Base-by-base conservation (phyloP, 2,888 invertebrate genomes). In the Deilephila porcellus region DNA sequence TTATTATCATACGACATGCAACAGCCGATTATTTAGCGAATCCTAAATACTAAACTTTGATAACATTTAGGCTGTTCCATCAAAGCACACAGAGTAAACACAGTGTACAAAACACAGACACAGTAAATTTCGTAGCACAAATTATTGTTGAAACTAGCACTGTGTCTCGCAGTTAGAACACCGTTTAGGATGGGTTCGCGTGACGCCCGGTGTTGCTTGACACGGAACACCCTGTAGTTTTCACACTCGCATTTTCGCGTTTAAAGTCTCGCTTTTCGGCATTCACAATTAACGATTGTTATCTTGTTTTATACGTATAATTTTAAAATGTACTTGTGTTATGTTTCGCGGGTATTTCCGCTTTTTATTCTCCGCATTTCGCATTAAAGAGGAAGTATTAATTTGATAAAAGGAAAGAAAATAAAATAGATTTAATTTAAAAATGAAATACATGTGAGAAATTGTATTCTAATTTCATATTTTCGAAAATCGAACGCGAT, bases 181-280 rank as follows among this genome's bases (percentile, higher is more conserved):
- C 78, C 74, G 71, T 78, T 75, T 74, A 60, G 76, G 75, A 59
- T 76, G 70, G 76, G 74, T 37, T 91, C 87, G 92, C 92, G 93
- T 92, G 93, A 90, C 89, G 45, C 45, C 6, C 81, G 67, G 70
- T 80, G 83, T 79, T 83, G 81, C 90, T 91, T 90, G 91, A 91
- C 91, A 90, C 91, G 92, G 84, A 84, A 89, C 86, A 17, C 72
- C 83, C 86, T 85, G 89, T 89, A 89, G 89, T 90, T 91, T 91
- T 91, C 90, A 88, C 92, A 92, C 93, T 91, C 89, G 90, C 91
- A 93, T 90, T 90, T 91, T 91, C 88, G 87, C 89, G 87, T 88
- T 86, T 85, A 88, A 84, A 85, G 85, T 86, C 88, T 86, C 87
- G 90, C 85, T 88, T 91, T 92, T 88, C 81, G 88, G 89, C 86